phyloP scores from a whole-genome alignment of 2,888 invertebrate genomes.

The Macrophya alboannulata region DNA sequence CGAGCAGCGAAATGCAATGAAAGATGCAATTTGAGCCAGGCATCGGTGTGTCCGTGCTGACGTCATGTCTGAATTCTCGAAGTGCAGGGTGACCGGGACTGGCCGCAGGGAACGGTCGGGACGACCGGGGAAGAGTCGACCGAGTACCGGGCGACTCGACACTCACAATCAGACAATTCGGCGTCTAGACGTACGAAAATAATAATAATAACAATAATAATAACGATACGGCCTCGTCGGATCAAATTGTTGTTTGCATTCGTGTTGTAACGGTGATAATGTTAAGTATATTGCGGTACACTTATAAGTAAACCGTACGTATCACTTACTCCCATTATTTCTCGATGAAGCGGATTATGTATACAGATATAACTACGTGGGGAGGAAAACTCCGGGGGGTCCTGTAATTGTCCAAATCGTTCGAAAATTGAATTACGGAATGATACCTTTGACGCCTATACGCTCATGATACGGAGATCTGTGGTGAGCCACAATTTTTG shows the following conservation, averaged over 20 bases:
- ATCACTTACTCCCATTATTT: conserved; percentile 4
- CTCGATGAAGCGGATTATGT: background rate
- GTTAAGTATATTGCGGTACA: conserved; percentile 41
- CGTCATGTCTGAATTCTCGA: conserved; percentile 75
- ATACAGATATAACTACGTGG: background rate
- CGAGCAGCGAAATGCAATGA: conserved; percentile 51
- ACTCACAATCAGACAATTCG: conserved; percentile 76
- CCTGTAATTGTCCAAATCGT: background rate
- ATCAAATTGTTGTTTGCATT: conserved; percentile 75
- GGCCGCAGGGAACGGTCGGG: conserved; percentile 43
- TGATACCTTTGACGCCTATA: background rate
- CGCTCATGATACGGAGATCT: background rate
- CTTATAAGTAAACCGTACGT: background rate
- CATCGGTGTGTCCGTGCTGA: conserved; percentile 65
- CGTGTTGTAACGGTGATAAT: conserved; percentile 55
- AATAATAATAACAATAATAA: conserved; percentile 75
- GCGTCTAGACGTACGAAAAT: conserved; percentile 79
- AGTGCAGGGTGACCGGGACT: conserved; percentile 63
- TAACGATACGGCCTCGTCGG: conserved; percentile 71
- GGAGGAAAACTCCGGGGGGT: background rate
- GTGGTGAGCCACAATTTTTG: background rate
- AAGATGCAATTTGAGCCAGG: conserved; percentile 58
- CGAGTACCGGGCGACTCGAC: conserved; percentile 34
- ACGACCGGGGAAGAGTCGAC: conserved; percentile 23
- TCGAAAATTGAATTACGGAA: background rate